Evolutionary conservation across 1,140 invertebrate genomes (phyloP), one percentile per base, ranked within the genome.

Genomic region (Rhagoletis pomonella): DNA sequence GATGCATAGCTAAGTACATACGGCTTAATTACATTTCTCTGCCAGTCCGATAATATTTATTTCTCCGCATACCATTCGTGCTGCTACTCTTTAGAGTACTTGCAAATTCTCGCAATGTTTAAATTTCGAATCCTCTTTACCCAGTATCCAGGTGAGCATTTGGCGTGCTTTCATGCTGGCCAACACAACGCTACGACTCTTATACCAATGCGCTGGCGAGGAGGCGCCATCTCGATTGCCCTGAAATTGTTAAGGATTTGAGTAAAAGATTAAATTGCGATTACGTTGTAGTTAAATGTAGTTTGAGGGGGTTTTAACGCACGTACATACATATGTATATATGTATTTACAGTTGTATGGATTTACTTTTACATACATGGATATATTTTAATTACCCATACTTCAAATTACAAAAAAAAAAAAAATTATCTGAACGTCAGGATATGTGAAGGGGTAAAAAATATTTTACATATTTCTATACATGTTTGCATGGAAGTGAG

Each of bases 91-190:
- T 92, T 91, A 93, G 19, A 97, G 94, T 89, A 97, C 96, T 90
- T 97, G 96, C 62, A 98, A 94, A 90, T 98, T 97, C 94, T 97
- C 97, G 94, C 97, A 98, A 93, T 97, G 97, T 93, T 97, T 97
- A 93, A 97, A 97, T 93, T 97, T 97, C 65, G 96, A 96, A 93
- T 97, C 97, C 92, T 97, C 97, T 90, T 97, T 97, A 65, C 97
- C 97, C 91, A 98, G 96, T 39, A 98, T 95, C 96, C 97, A 97
- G 12, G 97, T 97, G 87, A 98, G 95, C 96, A 97, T 97, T 93
- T 97, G 97, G 65, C 97, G 94, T 0, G 97, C 97, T 92, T 97
- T 97, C 96, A 97, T 97, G 90, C 96, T 97, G 1, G 97, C 97
- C 89, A 96, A 93, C 7, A 97, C 95, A 1, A 98, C 95, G 4